Percentiles rank a stretch among this genome's conserved stretches.
Evolutionary conservation across 2,888 invertebrate species (phyloP).

Genomic region (Muschampia staudingeri): DNA sequence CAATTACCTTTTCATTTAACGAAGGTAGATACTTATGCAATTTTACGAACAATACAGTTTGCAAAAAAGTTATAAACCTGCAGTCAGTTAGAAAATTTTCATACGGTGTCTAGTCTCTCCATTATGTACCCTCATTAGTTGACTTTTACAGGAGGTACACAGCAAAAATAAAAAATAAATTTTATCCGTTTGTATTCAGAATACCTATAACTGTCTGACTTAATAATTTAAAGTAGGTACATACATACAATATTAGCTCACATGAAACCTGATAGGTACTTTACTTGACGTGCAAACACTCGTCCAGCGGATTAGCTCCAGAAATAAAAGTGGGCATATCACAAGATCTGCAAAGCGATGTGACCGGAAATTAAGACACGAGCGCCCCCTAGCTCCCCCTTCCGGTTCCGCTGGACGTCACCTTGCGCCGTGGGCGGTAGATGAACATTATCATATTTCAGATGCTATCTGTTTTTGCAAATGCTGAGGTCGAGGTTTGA

Average conservation of each 20-base stretch:
- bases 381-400: slow-evolving; percentile 72
- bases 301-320: slow-evolving; percentile 53
- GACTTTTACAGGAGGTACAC: no score
- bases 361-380: slow-evolving; percentile 90
- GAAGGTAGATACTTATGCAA: no score
- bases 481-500: neutral
- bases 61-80: no score
- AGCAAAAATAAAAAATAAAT: no score
- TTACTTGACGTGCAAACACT: neutral
- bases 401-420: slow-evolving; percentile 84
- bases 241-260: neutral
- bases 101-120: no score
- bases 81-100: no score
- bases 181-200: no score
- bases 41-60: no score
- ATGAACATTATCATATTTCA: slow-evolving; percentile 77
- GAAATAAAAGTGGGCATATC: slow-evolving; percentile 73
- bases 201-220: neutral
- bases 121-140: no score
- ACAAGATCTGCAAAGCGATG: slow-evolving; percentile 80
- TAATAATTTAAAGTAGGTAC: neutral
- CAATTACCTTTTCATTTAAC: no score
- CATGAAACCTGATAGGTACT: slow-evolving; percentile 1
- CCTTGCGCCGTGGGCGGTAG: slow-evolving; percentile 82
- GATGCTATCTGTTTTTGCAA: slow-evolving; percentile 62